phyloP scores from a whole-genome alignment of 2,113 vertebrate genomes.

The Silurus asotus region DNA sequence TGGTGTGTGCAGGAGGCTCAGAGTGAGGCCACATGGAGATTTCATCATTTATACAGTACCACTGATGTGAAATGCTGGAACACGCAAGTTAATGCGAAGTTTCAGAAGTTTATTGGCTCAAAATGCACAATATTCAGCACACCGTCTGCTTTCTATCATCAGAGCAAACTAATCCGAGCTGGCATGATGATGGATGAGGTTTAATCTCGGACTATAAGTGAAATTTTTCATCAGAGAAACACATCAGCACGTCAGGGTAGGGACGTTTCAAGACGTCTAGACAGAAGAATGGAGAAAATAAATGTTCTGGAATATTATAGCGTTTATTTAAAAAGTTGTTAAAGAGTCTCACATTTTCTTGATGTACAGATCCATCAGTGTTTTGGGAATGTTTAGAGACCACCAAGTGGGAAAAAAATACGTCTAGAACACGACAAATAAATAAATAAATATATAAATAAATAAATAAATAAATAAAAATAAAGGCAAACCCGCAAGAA shows the following conservation, averaged over 20 bases:
- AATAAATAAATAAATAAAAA: not conserved
- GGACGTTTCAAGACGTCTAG: not conserved
- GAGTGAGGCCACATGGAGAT: not conserved
- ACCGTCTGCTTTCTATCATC: not conserved
- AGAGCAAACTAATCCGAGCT: not conserved
- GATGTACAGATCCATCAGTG: not conserved
- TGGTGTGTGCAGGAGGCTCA: not conserved
- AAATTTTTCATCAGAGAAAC: not conserved
- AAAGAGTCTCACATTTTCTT: not conserved
- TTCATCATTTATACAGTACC: not conserved
- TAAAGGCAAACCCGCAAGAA: not conserved
- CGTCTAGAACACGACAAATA: not conserved
- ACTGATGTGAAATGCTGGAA: not conserved
- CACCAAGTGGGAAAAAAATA: not conserved
- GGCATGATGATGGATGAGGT: conserved; percentile 16
- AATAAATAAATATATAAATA: not conserved
- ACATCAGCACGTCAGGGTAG: not conserved
- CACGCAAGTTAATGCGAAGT: not conserved
- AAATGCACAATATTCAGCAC: not conserved
- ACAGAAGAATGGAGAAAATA: not conserved
- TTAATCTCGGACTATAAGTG: not conserved
- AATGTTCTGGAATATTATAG: not conserved
- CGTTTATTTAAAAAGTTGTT: not conserved
- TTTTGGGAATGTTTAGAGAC: not conserved
- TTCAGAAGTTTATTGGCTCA: not conserved